phyloP scores from a whole-genome alignment of 2,113 vertebrate genomes.

The Pangasianodon hypophthalmus region DNA sequence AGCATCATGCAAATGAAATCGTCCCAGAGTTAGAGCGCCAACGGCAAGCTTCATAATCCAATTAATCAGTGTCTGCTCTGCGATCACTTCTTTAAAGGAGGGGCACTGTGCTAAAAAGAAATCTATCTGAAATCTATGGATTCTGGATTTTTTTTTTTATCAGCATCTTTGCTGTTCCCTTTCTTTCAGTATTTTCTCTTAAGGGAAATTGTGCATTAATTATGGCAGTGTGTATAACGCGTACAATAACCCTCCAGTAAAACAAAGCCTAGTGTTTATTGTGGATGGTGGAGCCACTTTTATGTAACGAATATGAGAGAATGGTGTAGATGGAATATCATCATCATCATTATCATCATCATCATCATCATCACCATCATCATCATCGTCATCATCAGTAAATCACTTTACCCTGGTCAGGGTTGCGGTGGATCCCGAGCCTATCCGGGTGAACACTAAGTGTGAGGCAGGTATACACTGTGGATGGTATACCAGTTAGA shows the following conservation, averaged over 20 bases:
- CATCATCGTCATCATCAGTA: background rate
- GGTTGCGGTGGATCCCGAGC: background rate
- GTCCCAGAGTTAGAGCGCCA: slow-evolving; percentile 62
- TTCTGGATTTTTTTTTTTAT: background rate
- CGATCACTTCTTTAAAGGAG: slow-evolving; percentile 32
- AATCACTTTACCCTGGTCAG: background rate
- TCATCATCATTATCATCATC: background rate
- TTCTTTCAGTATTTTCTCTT: background rate
- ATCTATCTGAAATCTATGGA: slow-evolving; percentile 29
- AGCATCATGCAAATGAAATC: slow-evolving; percentile 68
- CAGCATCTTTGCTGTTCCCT: background rate
- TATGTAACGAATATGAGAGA: background rate
- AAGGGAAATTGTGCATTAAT: background rate
- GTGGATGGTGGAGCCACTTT: background rate
- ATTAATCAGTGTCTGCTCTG: slow-evolving; percentile 69
- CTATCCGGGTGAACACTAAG: background rate
- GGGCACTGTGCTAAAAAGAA: slow-evolving; percentile 26
- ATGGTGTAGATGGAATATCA: background rate
- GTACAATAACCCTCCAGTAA: background rate
- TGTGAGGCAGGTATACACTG: background rate
- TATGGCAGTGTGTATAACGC: background rate
- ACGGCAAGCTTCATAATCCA: slow-evolving; percentile 65
- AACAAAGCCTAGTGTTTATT: background rate
- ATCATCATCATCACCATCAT: background rate
- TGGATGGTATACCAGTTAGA: background rate